Percentiles rank a stretch among this genome's conserved stretches.
phyloP scores from a whole-genome alignment of 2,888 invertebrate species.

The Leptogaster cylindrica region DNA sequence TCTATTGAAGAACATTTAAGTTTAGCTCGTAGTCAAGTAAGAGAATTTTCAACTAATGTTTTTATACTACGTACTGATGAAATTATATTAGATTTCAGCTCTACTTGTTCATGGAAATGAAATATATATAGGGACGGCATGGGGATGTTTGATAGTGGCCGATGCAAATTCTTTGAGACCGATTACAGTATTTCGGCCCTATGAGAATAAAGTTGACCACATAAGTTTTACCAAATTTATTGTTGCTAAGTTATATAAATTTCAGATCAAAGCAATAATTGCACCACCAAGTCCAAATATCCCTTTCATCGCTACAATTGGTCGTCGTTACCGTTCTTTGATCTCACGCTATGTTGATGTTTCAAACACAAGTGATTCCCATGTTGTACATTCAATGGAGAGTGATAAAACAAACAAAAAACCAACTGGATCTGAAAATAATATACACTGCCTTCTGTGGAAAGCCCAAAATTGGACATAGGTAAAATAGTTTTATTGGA shows the following conservation, averaged over 20 bases:
- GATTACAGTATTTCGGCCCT: slow-evolving; percentile 90
- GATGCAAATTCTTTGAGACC: slow-evolving; percentile 82
- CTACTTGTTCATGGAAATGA: slow-evolving; percentile 71
- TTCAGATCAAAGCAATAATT: slow-evolving; percentile 69
- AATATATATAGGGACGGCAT: slow-evolving; percentile 90
- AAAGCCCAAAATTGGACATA: slow-evolving; percentile 58
- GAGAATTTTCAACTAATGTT: slow-evolving; percentile 48
- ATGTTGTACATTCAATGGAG: neutral
- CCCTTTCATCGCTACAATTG: slow-evolving; percentile 76
- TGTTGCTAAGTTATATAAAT: slow-evolving; percentile 52
- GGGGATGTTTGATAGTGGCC: slow-evolving; percentile 92
- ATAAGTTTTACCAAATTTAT: neutral
- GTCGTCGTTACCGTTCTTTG: slow-evolving; percentile 83
- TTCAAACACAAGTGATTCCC: neutral
- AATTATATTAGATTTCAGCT: slow-evolving; percentile 58
- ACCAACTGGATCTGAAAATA: slow-evolving; percentile 56
- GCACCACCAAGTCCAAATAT: slow-evolving; percentile 63
- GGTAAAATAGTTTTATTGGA: neutral
- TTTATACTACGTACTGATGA: neutral
- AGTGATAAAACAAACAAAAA: slow-evolving; percentile 50
- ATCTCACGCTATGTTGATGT: slow-evolving; percentile 69
- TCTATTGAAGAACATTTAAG: slow-evolving; percentile 86
- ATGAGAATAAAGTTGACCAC: slow-evolving; percentile 76
- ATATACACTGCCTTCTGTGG: slow-evolving; percentile 60
- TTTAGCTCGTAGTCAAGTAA: slow-evolving; percentile 76